These are phyloP conservation scores for Lucinisca nassula DNA, from an alignment of 2,888 invertebrate species.

Conservation along the genomic window DNA sequence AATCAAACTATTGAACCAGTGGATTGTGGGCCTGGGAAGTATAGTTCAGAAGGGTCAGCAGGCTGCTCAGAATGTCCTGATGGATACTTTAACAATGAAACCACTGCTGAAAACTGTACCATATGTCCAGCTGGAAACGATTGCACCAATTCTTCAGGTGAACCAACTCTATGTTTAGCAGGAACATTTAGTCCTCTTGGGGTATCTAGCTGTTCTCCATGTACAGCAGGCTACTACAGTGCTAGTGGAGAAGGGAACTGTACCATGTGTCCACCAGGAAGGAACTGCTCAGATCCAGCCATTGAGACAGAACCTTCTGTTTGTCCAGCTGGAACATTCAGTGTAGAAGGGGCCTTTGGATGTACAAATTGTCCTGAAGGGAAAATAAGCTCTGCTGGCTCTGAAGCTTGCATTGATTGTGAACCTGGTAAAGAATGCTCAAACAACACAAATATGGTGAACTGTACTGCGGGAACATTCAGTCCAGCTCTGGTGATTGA, in stretches of 20 bases:
- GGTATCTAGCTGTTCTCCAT: constrained; percentile 56
- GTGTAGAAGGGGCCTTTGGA: constrained; percentile 46
- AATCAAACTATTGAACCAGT: constrained; percentile 60
- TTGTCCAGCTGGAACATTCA: constrained; percentile 77
- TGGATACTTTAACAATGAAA: constrained; percentile 73
- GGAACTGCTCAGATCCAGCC: constrained; percentile 70
- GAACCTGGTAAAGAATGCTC: constrained; percentile 54
- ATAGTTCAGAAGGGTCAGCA: constrained; percentile 67
- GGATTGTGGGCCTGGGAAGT: constrained; percentile 73
- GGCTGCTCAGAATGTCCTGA: constrained; percentile 67
- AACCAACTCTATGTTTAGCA: constrained; percentile 74
- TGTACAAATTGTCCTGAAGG: constrained; percentile 75
- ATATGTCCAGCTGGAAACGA: constrained; percentile 77
- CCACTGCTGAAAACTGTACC: constrained; percentile 71
- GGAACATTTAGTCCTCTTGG: constrained; percentile 75
- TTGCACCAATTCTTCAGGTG: constrained; percentile 70
- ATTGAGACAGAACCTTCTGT: constrained; percentile 63
- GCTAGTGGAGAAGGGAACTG: constrained; percentile 66
- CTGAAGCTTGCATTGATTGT: constrained; percentile 46
- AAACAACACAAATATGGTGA: constrained; percentile 27
- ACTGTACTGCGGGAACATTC: constrained; percentile 71
- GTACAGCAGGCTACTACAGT: constrained; percentile 75
- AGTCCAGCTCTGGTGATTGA: constrained; percentile 45
- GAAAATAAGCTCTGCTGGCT: constrained; percentile 72
- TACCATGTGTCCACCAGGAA: constrained; percentile 78